Conservation (phyloP, 2,113 vertebrate genomes). For the Illadopsis cleaveri region DNA sequence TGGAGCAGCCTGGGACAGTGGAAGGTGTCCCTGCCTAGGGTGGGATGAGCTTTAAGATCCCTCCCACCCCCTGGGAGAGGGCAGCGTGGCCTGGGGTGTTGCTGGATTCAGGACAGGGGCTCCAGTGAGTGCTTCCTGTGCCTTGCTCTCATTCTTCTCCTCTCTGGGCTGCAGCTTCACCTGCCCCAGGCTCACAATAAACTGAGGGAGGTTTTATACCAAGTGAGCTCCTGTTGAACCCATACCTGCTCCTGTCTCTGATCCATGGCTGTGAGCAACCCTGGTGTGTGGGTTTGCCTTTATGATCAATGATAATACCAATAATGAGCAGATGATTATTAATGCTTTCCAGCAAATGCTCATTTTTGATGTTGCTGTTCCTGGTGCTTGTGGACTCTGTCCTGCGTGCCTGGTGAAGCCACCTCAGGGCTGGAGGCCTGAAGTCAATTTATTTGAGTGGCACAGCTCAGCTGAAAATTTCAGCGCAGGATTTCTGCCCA, state of each 20-base stretch:
- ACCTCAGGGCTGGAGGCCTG: neutral
- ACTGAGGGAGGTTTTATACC: neutral
- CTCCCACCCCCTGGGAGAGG: neutral
- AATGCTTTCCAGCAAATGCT: neutral
- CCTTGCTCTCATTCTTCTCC: neutral
- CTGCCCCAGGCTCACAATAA: neutral
- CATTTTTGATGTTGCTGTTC: neutral
- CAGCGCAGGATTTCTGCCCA: neutral
- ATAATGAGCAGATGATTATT: neutral
- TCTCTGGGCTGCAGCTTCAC: neutral
- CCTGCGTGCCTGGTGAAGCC: neutral
- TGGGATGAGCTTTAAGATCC: neutral
- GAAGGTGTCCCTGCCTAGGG: neutral
- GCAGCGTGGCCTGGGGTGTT: accelerated
- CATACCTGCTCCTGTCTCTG: neutral
- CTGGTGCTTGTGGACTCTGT: neutral
- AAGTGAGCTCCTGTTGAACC: accelerated
- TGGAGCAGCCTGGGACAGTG: neutral
- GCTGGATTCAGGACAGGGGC: neutral
- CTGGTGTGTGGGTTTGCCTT: neutral
- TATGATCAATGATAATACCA: neutral
- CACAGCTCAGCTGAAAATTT: neutral
- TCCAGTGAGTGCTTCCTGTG: neutral
- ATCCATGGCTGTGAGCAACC: neutral
- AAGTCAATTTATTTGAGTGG: neutral